phyloP scores from a whole-genome alignment of 2,888 invertebrate species.

The Elegia similella region DNA sequence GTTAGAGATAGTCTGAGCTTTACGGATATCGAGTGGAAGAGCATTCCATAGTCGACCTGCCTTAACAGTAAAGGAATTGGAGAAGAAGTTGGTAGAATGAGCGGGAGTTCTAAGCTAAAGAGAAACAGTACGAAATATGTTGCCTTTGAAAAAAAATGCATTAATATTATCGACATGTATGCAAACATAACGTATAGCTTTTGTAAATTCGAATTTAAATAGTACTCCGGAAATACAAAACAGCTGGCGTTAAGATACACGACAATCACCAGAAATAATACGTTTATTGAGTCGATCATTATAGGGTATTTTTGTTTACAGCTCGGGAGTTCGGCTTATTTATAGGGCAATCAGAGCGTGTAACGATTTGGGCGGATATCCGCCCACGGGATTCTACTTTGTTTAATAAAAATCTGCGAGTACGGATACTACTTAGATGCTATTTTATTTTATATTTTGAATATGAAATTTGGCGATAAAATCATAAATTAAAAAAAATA shows the following conservation, averaged over 20 bases:
- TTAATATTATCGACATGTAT: too few relatives aligned
- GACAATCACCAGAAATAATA: conserved; percentile 6
- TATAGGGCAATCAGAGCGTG: conserved; percentile 19
- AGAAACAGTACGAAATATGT: too few relatives aligned
- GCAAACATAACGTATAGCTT: too few relatives aligned
- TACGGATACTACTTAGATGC: not conserved
- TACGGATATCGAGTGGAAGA: too few relatives aligned
- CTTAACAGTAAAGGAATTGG: too few relatives aligned
- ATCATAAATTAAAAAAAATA: not conserved
- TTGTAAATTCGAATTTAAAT: too few relatives aligned
- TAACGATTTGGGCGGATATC: conserved; percentile 20
- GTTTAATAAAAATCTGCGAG: conserved; percentile 17
- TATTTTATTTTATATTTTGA: too few relatives aligned
- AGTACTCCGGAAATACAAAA: not conserved
- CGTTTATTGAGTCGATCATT: conserved; percentile 13
- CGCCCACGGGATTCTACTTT: conserved; percentile 13
- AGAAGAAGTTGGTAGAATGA: too few relatives aligned
- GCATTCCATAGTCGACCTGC: too few relatives aligned
- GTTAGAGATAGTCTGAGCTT: too few relatives aligned
- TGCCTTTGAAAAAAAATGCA: too few relatives aligned
- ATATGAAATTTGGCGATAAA: not conserved
- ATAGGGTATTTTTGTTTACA: conserved; percentile 17
- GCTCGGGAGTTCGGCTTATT: conserved; percentile 15
- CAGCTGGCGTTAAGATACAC: not conserved
- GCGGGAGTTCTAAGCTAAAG: too few relatives aligned